Conservation (phyloP, 2,888 invertebrate species). For the Trissonchulus sp. region DNA sequence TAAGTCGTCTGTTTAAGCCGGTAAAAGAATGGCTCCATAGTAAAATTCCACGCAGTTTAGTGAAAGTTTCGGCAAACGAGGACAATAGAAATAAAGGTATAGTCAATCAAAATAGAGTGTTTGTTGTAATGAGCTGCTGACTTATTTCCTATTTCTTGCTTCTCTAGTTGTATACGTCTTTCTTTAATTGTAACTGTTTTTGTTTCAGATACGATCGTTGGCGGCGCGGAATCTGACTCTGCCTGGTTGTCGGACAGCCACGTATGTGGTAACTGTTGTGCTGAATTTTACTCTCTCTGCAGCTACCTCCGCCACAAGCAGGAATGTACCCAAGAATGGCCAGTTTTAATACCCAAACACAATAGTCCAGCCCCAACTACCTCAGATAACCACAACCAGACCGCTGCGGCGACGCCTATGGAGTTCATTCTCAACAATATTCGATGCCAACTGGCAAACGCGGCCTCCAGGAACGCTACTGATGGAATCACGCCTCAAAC, state of each 20-base stretch:
- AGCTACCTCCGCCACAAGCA: slow-evolving; percentile 52
- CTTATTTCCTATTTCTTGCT: no score
- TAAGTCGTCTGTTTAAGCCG: no score
- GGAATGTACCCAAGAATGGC: slow-evolving; percentile 45
- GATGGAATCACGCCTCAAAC: neutral
- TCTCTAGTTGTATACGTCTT: no score
- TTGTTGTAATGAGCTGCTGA: no score
- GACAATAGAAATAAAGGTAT: no score
- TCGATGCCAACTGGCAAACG: neutral
- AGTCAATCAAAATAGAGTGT: no score
- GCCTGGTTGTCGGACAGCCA: slow-evolving; percentile 44
- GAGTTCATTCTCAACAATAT: neutral
- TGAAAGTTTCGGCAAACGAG: no score
- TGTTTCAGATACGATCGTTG: neutral
- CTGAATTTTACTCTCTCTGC: slow-evolving; percentile 49
- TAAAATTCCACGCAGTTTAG: no score
- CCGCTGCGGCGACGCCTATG: neutral
- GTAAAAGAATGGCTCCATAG: no score
- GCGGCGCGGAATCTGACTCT: neutral
- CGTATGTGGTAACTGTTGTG: slow-evolving; percentile 52
- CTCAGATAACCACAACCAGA: neutral
- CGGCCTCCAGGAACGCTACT: neutral
- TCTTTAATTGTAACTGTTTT: neutral
- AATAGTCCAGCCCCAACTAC: no score
- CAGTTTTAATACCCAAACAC: slow-evolving; percentile 29